phyloP scores from a whole-genome alignment of 2,888 invertebrate genomes.

The Parnassius smintheus region DNA sequence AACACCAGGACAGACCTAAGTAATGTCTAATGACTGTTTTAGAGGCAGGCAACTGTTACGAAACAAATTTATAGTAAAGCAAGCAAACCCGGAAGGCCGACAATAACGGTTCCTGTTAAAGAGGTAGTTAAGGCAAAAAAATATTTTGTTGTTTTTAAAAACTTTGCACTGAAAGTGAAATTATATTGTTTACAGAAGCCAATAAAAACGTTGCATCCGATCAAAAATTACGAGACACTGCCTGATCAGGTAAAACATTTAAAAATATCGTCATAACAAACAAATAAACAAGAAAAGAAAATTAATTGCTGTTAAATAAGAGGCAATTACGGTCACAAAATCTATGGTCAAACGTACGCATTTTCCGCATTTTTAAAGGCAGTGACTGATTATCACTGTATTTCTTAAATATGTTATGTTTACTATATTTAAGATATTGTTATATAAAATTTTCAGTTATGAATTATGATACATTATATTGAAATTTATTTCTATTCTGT shows the following conservation, averaged over 20 bases:
- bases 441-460: too few relatives aligned
- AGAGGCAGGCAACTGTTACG: constrained; percentile 45
- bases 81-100: constrained; percentile 35
- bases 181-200: constrained; percentile 31
- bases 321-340: too few relatives aligned
- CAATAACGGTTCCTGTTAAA: constrained; percentile 44
- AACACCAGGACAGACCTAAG: neutral
- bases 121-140: constrained; percentile 35
- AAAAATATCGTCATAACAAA: too few relatives aligned
- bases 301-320: too few relatives aligned
- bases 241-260: constrained; percentile 46
- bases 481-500: too few relatives aligned
- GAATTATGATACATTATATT: too few relatives aligned
- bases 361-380: too few relatives aligned
- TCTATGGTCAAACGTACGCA: too few relatives aligned
- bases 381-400: too few relatives aligned
- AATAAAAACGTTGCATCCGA: constrained; percentile 30
- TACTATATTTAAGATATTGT: too few relatives aligned
- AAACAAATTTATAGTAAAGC: constrained; percentile 33
- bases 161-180: neutral
- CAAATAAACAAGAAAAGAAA: too few relatives aligned
- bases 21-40: constrained; percentile 15
- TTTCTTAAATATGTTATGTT: too few relatives aligned
- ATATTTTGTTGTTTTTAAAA: neutral
- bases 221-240: constrained; percentile 32